phyloP scores from a whole-genome alignment of 2,113 vertebrate genomes.

The Prochilodus magdalenae region DNA sequence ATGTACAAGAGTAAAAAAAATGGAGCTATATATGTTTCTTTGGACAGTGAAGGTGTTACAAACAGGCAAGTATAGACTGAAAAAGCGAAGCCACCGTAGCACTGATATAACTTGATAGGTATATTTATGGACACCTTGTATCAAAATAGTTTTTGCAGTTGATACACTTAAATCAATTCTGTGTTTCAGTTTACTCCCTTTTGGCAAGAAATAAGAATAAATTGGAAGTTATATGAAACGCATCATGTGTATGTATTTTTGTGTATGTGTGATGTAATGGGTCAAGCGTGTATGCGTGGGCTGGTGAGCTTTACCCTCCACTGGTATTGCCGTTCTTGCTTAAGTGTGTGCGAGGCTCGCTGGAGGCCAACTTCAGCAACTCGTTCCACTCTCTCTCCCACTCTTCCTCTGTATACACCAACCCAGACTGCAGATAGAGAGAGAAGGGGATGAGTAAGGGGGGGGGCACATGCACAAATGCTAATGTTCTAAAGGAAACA shows the following conservation, averaged over 20 bases:
- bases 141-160: too few relatives aligned
- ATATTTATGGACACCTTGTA: too few relatives aligned
- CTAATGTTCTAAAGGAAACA: background rate
- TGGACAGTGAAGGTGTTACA: too few relatives aligned
- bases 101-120: too few relatives aligned
- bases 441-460: slow-evolving; percentile 7
- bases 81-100: too few relatives aligned
- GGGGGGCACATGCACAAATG: slow-evolving; percentile 4
- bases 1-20: too few relatives aligned
- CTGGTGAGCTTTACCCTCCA: slow-evolving; percentile 82
- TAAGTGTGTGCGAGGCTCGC: slow-evolving; percentile 93
- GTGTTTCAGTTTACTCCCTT: too few relatives aligned
- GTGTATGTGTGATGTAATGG: slow-evolving; percentile 6
- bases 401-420: slow-evolving; percentile 97
- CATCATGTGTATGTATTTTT: background rate
- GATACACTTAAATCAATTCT: too few relatives aligned
- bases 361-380: slow-evolving; percentile 95
- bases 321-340: slow-evolving; percentile 90
- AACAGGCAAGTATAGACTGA: too few relatives aligned
- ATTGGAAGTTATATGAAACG: too few relatives aligned
- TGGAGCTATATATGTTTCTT: too few relatives aligned
- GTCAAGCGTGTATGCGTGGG: slow-evolving; percentile 16
- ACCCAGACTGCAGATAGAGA: slow-evolving; percentile 83
- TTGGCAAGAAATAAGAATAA: too few relatives aligned
- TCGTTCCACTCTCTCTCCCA: slow-evolving; percentile 98